phyloP scores from a whole-genome alignment of 1,140 invertebrate species.

The Drosophila repletoides region DNA sequence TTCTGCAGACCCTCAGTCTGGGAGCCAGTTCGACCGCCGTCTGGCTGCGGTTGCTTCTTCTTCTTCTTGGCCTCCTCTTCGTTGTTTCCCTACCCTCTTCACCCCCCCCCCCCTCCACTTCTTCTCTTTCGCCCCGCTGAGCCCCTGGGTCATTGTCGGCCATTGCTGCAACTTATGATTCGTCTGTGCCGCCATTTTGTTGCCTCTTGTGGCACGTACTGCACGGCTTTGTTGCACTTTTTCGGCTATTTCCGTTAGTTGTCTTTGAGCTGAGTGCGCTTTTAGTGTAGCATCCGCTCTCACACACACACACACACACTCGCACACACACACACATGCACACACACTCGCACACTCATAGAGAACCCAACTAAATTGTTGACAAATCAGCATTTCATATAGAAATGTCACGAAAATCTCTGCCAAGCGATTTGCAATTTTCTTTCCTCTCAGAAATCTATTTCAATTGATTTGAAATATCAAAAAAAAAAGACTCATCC shows the following conservation, averaged over 20 bases:
- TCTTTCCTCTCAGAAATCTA: no score
- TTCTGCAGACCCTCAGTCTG: neutral
- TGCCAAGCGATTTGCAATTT: no score
- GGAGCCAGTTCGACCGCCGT: constrained; percentile 30
- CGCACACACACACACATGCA: constrained; percentile 1
- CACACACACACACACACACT: constrained; percentile 30
- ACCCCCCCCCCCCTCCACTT: no score
- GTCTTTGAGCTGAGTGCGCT: constrained; percentile 78
- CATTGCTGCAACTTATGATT: constrained; percentile 69
- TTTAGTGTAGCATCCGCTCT: constrained; percentile 71
- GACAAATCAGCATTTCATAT: constrained; percentile 27
- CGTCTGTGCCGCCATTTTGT: constrained; percentile 71
- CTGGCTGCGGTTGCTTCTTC: constrained; percentile 63
- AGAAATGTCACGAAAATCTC: constrained; percentile 1
- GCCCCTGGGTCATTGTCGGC: constrained; percentile 72
- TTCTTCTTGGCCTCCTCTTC: no score
- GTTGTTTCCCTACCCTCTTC: no score
- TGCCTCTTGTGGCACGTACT: constrained; percentile 65
- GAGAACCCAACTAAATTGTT: constrained; percentile 25
- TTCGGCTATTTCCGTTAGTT: constrained; percentile 66
- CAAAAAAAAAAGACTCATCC: no score
- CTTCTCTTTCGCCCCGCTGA: no score
- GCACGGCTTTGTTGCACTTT: constrained; percentile 39
- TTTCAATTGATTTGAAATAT: no score
- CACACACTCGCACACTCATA: neutral